A percentile compares a stretch with the other conserved stretches of the same genome.
Conservation (phyloP, 2,797 vertebrate species). For the Falco cherrug region DNA sequence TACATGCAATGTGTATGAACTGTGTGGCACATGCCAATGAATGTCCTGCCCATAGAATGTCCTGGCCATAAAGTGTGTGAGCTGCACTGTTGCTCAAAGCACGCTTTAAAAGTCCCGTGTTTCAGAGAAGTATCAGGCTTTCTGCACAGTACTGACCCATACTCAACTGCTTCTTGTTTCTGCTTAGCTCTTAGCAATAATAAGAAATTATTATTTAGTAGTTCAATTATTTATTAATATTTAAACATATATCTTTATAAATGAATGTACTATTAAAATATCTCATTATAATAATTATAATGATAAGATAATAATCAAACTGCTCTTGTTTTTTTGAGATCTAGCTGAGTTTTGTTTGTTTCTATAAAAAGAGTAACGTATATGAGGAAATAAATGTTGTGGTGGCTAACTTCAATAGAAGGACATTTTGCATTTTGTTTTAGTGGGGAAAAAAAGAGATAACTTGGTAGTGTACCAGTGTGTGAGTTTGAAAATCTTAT, state of each 20-base stretch:
- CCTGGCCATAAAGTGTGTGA: background rate
- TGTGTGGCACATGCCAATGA: rapidly evolving
- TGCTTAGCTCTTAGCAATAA: background rate
- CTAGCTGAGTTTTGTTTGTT: background rate
- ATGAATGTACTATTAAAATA: too few relatives aligned
- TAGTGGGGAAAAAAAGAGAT: background rate
- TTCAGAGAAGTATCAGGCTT: background rate
- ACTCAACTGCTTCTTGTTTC: background rate
- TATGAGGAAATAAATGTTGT: background rate
- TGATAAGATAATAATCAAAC: background rate
- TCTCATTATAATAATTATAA: too few relatives aligned
- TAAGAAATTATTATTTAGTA: background rate
- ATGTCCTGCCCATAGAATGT: background rate
- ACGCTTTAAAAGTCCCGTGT: background rate
- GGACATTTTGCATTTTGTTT: background rate
- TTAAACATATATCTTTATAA: too few relatives aligned
- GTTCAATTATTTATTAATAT: too few relatives aligned
- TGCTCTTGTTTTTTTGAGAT: background rate
- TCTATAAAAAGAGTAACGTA: background rate
- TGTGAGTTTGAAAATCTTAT: background rate
- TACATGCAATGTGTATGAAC: background rate
- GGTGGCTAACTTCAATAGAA: background rate
- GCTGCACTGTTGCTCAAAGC: background rate
- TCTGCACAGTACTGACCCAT: background rate
- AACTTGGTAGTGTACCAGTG: rapidly evolving